phyloP scores from a whole-genome alignment of 2,113 vertebrate genomes.

The Antechinus flavipes region DNA sequence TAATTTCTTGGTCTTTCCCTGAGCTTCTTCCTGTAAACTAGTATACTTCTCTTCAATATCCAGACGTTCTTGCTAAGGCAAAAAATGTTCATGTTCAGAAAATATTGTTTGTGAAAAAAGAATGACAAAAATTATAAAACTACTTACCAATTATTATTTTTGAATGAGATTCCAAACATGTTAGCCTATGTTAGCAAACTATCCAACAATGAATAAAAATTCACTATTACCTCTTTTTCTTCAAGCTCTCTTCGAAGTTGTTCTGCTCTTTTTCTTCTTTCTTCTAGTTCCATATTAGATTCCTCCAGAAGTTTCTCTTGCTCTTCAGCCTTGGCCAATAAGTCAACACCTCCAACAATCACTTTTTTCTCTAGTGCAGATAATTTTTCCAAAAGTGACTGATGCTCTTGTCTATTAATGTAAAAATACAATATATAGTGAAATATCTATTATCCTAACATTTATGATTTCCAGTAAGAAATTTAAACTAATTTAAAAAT shows the following conservation, averaged over 20 bases:
- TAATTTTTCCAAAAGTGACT: slow-evolving; percentile 94
- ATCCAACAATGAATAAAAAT: neutral
- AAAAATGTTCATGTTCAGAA: slow-evolving; percentile 58
- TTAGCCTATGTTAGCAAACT: neutral
- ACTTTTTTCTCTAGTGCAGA: slow-evolving; percentile 97
- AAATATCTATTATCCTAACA: slow-evolving; percentile 5
- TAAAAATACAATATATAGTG: neutral
- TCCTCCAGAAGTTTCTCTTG: slow-evolving; percentile 98
- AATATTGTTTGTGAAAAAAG: slow-evolving; percentile 45
- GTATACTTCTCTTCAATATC: slow-evolving; percentile 99
- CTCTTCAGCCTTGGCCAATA: slow-evolving; percentile 98
- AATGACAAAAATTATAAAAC: slow-evolving; percentile 39
- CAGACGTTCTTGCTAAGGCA: slow-evolving; percentile 95
- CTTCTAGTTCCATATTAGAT: slow-evolving; percentile 98
- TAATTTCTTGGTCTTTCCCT: slow-evolving; percentile 98
- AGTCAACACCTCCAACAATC: slow-evolving; percentile 98
- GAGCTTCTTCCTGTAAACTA: slow-evolving; percentile 97
- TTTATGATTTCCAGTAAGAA: neutral
- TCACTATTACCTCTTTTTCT: slow-evolving; percentile 92
- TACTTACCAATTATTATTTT: slow-evolving; percentile 9
- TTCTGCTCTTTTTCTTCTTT: slow-evolving; percentile 94
- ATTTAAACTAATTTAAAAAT: neutral
- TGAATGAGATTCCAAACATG: slow-evolving; percentile 28
- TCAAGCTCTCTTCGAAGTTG: slow-evolving; percentile 96
- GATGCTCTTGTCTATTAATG: slow-evolving; percentile 94